phyloP scores from a whole-genome alignment of 1,140 invertebrate genomes.

The Drosophila santomea region DNA sequence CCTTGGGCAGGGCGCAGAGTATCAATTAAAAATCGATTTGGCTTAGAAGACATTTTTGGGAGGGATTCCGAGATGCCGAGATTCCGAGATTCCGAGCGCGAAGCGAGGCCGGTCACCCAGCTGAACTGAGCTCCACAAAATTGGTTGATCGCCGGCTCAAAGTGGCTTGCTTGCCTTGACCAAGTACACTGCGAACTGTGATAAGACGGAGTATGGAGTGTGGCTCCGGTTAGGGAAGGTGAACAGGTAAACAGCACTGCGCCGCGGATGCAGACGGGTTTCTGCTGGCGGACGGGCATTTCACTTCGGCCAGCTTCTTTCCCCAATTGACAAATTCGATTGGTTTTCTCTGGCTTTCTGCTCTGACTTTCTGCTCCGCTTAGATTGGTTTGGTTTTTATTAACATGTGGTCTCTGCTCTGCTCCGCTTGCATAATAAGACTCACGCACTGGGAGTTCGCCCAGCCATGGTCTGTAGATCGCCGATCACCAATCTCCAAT shows the following conservation, averaged over 20 bases:
- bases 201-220: background rate
- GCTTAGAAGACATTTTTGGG: slow-evolving; percentile 3
- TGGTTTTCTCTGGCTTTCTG: slow-evolving; percentile 29
- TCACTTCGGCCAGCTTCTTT: slow-evolving; percentile 37
- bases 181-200: slow-evolving; percentile 53
- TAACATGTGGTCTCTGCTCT: slow-evolving; percentile 39
- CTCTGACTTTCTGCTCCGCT: slow-evolving; percentile 30
- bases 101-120: slow-evolving; percentile 46
- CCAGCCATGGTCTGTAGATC: background rate
- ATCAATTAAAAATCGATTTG: slow-evolving; percentile 20
- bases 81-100: background rate
- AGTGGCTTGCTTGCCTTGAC: slow-evolving; percentile 65
- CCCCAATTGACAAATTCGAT: slow-evolving; percentile 41
- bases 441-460: slow-evolving; percentile 10
- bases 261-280: slow-evolving; percentile 25
- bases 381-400: slow-evolving; percentile 59
- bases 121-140: too few species aligned
- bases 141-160: slow-evolving; percentile 2
- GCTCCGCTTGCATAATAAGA: slow-evolving; percentile 61
- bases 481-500: background rate
- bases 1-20: background rate
- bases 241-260: slow-evolving; percentile 39
- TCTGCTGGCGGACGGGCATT: slow-evolving; percentile 16
- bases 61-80: background rate
- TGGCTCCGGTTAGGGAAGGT: background rate